A percentile compares a stretch with the other conserved stretches of the same genome.
Evolutionary conservation across 2,113 vertebrate species (phyloP).

Genomic region (Ahaetulla prasina): DNA sequence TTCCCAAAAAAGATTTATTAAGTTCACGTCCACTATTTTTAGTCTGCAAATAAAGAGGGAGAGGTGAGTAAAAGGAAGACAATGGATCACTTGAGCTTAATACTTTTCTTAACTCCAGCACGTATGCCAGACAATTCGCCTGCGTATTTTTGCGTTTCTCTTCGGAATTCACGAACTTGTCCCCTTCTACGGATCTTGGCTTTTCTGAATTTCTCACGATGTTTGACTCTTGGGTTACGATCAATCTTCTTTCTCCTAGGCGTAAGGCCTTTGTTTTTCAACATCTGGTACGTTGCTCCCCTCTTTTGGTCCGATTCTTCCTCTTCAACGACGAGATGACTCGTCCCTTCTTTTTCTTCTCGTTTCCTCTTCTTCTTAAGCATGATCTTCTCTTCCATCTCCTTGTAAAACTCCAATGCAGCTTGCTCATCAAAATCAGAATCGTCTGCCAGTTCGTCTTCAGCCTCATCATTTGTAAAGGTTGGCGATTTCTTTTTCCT

Average conservation of each 20-base stretch:
- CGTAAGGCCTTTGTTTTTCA: constrained; percentile 85
- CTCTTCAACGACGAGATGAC: background rate
- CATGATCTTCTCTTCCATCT: constrained; percentile 60
- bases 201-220: constrained; percentile 88
- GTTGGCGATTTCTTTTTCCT: constrained; percentile 18
- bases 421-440: constrained; percentile 75
- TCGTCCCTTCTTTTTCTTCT: background rate
- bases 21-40: accelerated
- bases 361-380: constrained; percentile 65
- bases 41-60: background rate
- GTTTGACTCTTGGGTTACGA: constrained; percentile 93
- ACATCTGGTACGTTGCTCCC: constrained; percentile 73
- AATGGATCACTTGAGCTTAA: constrained; percentile 81
- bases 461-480: background rate
- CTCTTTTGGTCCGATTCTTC: constrained; percentile 62
- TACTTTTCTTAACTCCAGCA: constrained; percentile 91
- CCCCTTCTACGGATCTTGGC: constrained; percentile 92
- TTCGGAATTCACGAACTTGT: constrained; percentile 86
- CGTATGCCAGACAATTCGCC: constrained; percentile 92
- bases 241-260: constrained; percentile 94
- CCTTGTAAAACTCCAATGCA: constrained; percentile 73
- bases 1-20: constrained; percentile 38
- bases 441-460: background rate
- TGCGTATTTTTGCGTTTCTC: constrained; percentile 77
- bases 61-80: background rate